Conservation (phyloP, 2,888 invertebrate species). For the Mantis religiosa region DNA sequence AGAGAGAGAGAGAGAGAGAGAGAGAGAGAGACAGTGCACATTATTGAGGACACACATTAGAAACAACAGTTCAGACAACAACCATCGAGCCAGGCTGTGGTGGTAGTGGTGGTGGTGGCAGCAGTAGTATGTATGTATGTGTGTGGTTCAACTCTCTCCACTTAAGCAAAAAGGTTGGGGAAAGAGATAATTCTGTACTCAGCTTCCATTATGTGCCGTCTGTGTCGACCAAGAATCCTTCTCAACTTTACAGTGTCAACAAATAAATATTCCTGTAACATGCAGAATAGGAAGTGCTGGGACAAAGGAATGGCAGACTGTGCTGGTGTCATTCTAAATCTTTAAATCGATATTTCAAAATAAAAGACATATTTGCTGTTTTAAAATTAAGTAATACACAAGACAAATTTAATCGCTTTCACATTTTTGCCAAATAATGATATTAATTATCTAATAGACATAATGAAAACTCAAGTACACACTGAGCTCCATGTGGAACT, state of each 20-base stretch:
- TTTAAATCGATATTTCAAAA: background rate
- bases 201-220: background rate
- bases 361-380: background rate
- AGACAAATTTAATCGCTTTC: background rate
- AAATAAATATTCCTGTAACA: background rate
- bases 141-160: background rate
- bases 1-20: conserved; percentile 39
- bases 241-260: background rate
- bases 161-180: background rate
- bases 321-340: background rate
- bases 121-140: background rate
- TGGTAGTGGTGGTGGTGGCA: background rate
- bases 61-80: conserved; percentile 39
- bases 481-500: too few species aligned
- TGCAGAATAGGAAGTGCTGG: background rate
- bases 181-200: background rate
- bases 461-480: too few species aligned
- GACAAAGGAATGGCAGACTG: background rate
- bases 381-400: background rate
- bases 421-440: too few species aligned
- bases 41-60: conserved; percentile 45
- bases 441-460: too few species aligned
- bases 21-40: conserved; percentile 39
- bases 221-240: background rate
- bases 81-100: conserved; percentile 19